Evolutionary conservation across 2,113 vertebrate species (phyloP).

Genomic region (Leptodactylus fuscus): DNA sequence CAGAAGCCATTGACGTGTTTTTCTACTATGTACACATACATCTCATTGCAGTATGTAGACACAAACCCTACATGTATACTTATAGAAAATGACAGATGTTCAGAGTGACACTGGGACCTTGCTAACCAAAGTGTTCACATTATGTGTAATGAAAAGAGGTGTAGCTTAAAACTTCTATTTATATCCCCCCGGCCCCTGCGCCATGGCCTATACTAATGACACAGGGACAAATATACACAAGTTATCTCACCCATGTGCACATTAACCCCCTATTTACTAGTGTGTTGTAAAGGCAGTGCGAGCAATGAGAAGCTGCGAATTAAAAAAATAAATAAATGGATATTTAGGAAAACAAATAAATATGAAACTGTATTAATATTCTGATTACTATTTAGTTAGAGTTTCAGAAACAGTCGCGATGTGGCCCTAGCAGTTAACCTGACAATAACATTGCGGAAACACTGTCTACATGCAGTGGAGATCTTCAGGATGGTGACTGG

Average conservation of each 20-base stretch:
- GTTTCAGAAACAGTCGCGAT: too few relatives aligned
- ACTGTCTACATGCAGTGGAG: too few relatives aligned
- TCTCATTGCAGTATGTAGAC: not conserved
- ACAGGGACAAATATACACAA: slow-evolving; percentile 32
- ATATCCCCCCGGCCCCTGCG: not conserved
- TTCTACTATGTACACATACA: not conserved
- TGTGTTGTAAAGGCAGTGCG: not conserved
- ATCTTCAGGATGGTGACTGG: too few relatives aligned
- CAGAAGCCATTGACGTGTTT: not conserved
- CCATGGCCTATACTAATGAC: slow-evolving; percentile 16
- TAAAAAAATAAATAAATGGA: too few relatives aligned
- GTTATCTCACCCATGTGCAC: slow-evolving; percentile 3
- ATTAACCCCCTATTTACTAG: slow-evolving; percentile 20
- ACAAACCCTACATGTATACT: not conserved
- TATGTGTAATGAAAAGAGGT: slow-evolving; percentile 30
- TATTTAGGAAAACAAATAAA: too few relatives aligned
- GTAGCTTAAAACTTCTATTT: slow-evolving; percentile 12
- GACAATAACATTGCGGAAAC: too few relatives aligned
- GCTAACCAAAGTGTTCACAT: slow-evolving; percentile 2
- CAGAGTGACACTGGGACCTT: not conserved
- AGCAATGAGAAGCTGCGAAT: not conserved
- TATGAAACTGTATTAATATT: too few relatives aligned
- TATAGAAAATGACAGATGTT: slow-evolving; percentile 44
- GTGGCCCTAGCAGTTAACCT: too few relatives aligned
- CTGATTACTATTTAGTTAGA: too few relatives aligned